Evolutionary conservation across 2,113 vertebrate genomes (phyloP), one percentile per base, ranked within the genome.

Genomic region (Heterochromis multidens): DNA sequence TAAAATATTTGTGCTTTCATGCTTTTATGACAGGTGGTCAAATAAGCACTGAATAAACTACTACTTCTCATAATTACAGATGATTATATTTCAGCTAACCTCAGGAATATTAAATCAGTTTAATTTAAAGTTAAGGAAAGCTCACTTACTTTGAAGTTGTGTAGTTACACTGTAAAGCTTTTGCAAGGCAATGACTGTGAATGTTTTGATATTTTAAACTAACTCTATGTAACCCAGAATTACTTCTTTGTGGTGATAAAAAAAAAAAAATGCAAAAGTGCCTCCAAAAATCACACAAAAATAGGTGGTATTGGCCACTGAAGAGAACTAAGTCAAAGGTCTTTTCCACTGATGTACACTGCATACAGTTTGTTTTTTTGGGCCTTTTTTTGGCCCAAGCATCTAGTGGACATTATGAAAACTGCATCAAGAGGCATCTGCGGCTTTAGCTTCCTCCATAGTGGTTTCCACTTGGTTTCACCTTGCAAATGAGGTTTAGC

Each of bases 401-500:
- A 57, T 82, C 81, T 79, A 49, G 63, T 82, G 79, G 78, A 77
- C 33, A 46, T 83, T 29, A 57, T 23, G 43, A 27, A 21, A 87
- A 84, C 54, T 72, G 33, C 78, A 54, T 61, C 59, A 67, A 37
- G 52, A 57, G 33, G 52, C 61, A 63, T 12, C 25, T 61, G 74
- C 92, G 29, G 29, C 37, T 57, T 77, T 72, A 82, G 58, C 40
- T 40, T 84, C 57, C 58, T 49, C 5, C 19, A 54, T 16, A 17
- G 25, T 77, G 79, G 54, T 27, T 81, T 67, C 82, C 59, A 63
- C 79, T 87, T 80, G 59, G n/a, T 85, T 91, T 92, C 89, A 88
- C 65, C 82, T 87, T 85, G 77, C 80, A 88, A 85, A 93, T 87
- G 10, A 72, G 63, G 58, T 85, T 90, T 60, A 76, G 35, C 85